phyloP scores from a whole-genome alignment of 64 coral and sea anemone genomes.

The Acropora tenuis region DNA sequence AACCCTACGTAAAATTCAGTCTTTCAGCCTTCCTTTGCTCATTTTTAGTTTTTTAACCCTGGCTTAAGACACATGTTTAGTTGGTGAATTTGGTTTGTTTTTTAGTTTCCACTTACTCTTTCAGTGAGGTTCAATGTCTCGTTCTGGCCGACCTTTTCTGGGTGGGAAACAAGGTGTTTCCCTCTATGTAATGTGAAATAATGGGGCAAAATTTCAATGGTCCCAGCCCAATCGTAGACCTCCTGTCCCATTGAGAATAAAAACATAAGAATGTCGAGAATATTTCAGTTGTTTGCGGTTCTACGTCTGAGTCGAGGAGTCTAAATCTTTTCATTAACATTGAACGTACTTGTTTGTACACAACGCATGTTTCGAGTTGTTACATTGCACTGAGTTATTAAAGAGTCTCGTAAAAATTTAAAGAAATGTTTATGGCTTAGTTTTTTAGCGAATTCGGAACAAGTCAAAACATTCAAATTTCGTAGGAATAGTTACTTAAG shows the following conservation, averaged over 20 bases:
- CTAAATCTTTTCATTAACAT: neutral
- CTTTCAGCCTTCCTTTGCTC: no score
- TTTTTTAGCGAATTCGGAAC: neutral
- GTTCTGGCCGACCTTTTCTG: neutral
- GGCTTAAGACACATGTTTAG: no score
- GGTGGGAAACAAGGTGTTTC: neutral
- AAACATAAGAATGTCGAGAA: neutral
- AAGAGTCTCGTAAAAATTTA: neutral
- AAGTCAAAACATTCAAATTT: neutral
- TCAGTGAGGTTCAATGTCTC: neutral
- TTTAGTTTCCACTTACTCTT: conserved; percentile 3
- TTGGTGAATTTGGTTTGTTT: neutral
- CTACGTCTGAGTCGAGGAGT: neutral
- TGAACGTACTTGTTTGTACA: neutral
- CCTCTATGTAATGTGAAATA: neutral
- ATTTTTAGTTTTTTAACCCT: no score
- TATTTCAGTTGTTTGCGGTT: conserved; percentile 4
- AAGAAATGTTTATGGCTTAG: neutral
- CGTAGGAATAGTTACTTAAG: neutral
- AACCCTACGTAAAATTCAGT: no score
- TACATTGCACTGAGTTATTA: conserved; percentile 3
- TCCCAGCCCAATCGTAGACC: conserved; percentile 9
- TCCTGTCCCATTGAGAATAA: conserved; percentile 17
- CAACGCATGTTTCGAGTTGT: neutral
- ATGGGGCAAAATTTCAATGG: neutral